phyloP scores from a whole-genome alignment of 2,888 invertebrate genomes.

The Anoncus sp. region DNA sequence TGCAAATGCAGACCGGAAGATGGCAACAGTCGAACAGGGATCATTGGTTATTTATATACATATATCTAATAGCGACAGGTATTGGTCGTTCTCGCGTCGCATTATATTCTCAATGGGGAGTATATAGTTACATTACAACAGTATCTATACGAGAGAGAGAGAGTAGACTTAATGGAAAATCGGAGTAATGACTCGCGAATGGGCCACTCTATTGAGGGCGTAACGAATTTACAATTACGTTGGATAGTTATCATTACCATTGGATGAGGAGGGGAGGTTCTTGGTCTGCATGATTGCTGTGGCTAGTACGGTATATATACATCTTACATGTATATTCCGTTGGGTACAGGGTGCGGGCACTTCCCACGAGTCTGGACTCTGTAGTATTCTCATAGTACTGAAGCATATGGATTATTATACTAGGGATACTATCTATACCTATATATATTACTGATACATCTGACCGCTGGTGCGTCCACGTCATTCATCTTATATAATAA shows the following conservation, averaged over 20 bases:
- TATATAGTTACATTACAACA: conserved; percentile 32
- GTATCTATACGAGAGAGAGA: conserved; percentile 27
- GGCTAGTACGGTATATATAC: conserved; percentile 61
- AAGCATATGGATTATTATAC: conserved; percentile 46
- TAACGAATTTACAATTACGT: conserved; percentile 81
- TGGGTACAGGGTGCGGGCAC: conserved; percentile 69
- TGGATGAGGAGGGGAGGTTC: conserved; percentile 70
- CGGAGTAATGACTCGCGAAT: conserved; percentile 79
- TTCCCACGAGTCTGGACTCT: conserved; percentile 73
- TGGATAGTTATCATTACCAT: conserved; percentile 78
- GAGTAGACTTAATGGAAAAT: conserved; percentile 69
- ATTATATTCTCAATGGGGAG: conserved; percentile 43
- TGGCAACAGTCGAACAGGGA: conserved; percentile 10
- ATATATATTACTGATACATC: conserved; percentile 36
- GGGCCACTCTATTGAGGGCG: conserved; percentile 78
- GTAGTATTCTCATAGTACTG: conserved; percentile 28
- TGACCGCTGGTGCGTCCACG: conserved; percentile 39
- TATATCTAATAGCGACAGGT: conserved; percentile 32
- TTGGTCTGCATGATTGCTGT: conserved; percentile 61
- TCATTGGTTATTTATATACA: neutral
- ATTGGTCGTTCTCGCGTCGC: conserved; percentile 40
- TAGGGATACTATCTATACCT: conserved; percentile 30
- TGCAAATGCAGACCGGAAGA: conserved; percentile 52
- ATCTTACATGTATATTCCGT: conserved; percentile 60
- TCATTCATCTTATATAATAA: conserved; percentile 45